Conservation (phyloP, 35 echinoderm and acorn worm species). For the Heliocidaris tuberculata region DNA sequence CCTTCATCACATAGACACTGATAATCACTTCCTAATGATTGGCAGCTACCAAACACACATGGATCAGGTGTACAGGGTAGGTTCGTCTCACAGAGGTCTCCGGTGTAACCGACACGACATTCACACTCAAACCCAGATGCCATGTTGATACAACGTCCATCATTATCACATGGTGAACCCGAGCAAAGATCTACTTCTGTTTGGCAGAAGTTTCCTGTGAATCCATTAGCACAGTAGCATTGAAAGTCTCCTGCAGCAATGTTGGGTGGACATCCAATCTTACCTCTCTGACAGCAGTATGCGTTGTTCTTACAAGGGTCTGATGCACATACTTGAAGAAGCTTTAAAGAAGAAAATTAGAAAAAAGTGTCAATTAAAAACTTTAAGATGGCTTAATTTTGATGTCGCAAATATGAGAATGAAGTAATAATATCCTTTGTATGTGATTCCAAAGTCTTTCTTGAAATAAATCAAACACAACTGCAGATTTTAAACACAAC, state of each 20-base stretch:
- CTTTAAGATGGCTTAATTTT: not conserved
- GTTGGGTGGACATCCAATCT: slow-evolving; percentile 55
- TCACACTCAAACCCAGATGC: slow-evolving; percentile 59
- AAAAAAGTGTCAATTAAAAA: not conserved
- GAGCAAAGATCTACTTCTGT: slow-evolving; percentile 91
- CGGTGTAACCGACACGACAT: slow-evolving; percentile 73
- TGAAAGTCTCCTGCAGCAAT: slow-evolving; percentile 70
- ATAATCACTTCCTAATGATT: slow-evolving; percentile 67
- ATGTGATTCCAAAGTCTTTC: too few relatives aligned
- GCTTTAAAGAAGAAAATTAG: slow-evolving; percentile 48
- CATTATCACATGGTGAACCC: slow-evolving; percentile 67
- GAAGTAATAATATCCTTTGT: too few relatives aligned
- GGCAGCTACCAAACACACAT: slow-evolving; percentile 83
- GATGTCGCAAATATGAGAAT: not conserved
- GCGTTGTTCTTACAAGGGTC: slow-evolving; percentile 91
- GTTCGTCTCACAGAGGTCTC: slow-evolving; percentile 71
- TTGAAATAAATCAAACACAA: too few relatives aligned
- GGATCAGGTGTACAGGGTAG: slow-evolving; percentile 90
- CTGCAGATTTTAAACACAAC: too few relatives aligned
- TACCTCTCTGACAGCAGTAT: slow-evolving; percentile 76
- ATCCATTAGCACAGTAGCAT: slow-evolving; percentile 93
- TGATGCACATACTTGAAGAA: slow-evolving; percentile 73
- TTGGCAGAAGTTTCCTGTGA: slow-evolving; percentile 83
- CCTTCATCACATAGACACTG: slow-evolving; percentile 80
- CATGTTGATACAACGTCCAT: slow-evolving; percentile 80